Percentiles rank a stretch among this genome's conserved stretches.
Evolutionary conservation across 2,888 invertebrate genomes (phyloP).

Genomic region (Sialis fuliginosa): DNA sequence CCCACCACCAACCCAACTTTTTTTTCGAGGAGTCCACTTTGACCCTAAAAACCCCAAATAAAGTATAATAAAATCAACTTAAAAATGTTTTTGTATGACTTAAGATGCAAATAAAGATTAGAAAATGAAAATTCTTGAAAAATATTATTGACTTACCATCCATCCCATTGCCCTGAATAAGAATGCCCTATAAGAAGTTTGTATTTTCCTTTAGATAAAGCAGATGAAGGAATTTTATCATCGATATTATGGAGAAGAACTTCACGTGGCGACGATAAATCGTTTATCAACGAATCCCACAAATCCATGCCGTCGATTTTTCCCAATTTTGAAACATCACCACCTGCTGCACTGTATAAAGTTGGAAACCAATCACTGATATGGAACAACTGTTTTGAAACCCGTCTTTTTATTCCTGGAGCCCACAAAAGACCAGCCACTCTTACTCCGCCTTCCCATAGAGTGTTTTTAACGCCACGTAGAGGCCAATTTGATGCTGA

Average conservation of each 20-base stretch:
- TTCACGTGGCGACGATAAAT: constrained; percentile 39
- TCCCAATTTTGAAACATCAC: constrained; percentile 24
- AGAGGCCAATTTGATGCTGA: constrained; percentile 73
- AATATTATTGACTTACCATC: too few species aligned
- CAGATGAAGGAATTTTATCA: constrained; percentile 49
- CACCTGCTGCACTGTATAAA: constrained; percentile 50
- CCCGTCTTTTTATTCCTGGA: constrained; percentile 39
- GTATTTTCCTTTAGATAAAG: constrained; percentile 55
- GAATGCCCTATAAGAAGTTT: constrained; percentile 51
- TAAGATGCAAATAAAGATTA: too few species aligned
- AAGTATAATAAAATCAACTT: too few species aligned
- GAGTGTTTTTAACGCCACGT: constrained; percentile 72
- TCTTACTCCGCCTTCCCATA: constrained; percentile 88
- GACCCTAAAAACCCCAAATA: too few species aligned
- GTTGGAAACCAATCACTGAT: constrained; percentile 85
- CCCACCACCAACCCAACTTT: too few species aligned
- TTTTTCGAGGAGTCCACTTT: too few species aligned
- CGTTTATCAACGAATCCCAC: constrained; percentile 53
- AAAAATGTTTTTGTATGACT: too few species aligned
- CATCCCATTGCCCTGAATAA: too few species aligned
- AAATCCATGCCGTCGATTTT: constrained; percentile 53
- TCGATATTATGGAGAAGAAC: constrained; percentile 78
- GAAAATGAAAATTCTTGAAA: too few species aligned
- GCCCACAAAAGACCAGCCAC: constrained; percentile 72
- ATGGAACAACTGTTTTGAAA: constrained; percentile 56